Evolutionary conservation across 2,113 vertebrate genomes (phyloP), one percentile per base, ranked within the genome.

Genomic region (Alethe diademata): DNA sequence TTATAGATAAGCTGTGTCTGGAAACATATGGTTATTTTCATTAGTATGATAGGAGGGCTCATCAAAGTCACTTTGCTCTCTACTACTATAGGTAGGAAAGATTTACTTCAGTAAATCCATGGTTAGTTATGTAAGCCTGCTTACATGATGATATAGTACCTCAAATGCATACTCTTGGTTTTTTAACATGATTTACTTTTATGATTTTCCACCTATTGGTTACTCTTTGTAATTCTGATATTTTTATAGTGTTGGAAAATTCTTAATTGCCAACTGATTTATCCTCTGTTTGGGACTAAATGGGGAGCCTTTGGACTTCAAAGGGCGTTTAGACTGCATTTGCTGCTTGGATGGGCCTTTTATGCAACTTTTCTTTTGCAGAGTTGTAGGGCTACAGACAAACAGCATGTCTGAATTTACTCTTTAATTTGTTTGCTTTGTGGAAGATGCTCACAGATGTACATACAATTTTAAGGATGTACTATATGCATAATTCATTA

Each of bases 321-420:
- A 67, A 92, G 70, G 80, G 66, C 61, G 33, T 92, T 95, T 93
- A 90, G 84, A 61, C 67, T 88, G 73, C 61, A 76, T 91, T 93
- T 95, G 70, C 91, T 93, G 94, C 84, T 87, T 89, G 89, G 80
- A 79, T 94, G 71, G 70, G 45, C 84, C 91, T 84, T 93, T 94
- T 95, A 92, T 92, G 70, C 75, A 75, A 67, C 57, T 84, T 88
- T 75, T 78, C 42, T 94, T 91, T 82, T 81, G 61, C 42, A 42
- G 65, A 79, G 29, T 88, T 92, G 50, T 70, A 86, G 60, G 24
- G 11, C 48, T 81, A 53, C 42, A 69, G 61, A 53, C 11, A 18
- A 92, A 56, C 53, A 92, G 40, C 38, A 14, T 47, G 60, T 67
- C 61, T 79, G 58, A 53, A 88, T 93, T 90, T 86, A n/a, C 29